Base-by-base conservation (phyloP, 2,888 invertebrate genomes). In the Phaedon cochleariae region DNA sequence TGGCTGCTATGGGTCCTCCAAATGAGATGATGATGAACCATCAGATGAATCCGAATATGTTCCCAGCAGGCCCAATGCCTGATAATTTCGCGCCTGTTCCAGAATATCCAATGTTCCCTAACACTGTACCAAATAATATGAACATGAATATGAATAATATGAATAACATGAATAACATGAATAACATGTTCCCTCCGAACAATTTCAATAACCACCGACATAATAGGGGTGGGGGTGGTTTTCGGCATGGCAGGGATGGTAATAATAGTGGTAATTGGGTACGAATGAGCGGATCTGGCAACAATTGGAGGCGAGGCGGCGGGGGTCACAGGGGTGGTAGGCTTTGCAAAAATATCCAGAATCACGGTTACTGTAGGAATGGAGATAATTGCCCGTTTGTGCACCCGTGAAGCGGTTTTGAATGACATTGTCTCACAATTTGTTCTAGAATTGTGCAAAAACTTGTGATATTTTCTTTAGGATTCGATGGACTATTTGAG, bases 351-450 rank as follows among this genome's bases (percentile, higher is more conserved):
- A 92, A 93, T 80, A 92, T 92, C 77, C 90, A 91, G 80, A 90
- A 91, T 76, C 90, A 88, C 74, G 95, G 95, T 0, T 92, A 89
- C 67, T 96, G 96, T 84, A 86, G 93, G 57, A 89, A 92, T 79
- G 93, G 93, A 61, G 92, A 92, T 74, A 90, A 90, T 74, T 96
- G 96, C 84, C 89, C 90, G 59, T 96, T 92, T 82, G 85, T 94
- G 73, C 96, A 96, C 85, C 93, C 93, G 9, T 65, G 62, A 52
- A 29, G 9, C 18, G 34, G 52, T 29, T 55, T 41, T 17, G 31
- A 31, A 55, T 20, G 45, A 49, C 53, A 34, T 15, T 51, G 18
- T 17, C 9, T 37, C 18, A 10, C 63, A 57, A 55, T 67, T 67
- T 61, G 59, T 63, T 62, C 54, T 41, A 41, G 15, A 64, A 67